Evolutionary conservation across 2,888 invertebrate genomes (phyloP), one percentile per base, ranked within the genome.

Genomic region (Sarcophaga caerulescens): DNA sequence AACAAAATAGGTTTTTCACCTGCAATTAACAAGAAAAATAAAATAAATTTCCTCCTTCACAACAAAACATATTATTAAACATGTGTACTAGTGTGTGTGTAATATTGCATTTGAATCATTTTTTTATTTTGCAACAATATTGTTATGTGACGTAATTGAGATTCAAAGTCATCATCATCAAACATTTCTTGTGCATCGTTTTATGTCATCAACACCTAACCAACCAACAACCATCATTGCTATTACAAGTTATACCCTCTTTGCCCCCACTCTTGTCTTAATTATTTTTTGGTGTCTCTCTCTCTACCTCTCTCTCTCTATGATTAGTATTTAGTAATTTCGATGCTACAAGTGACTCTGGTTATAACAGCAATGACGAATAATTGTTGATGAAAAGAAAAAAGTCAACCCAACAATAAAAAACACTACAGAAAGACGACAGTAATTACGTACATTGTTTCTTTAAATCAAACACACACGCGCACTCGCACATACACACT

Each of bases 131-230:
- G 1, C 35, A 35, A 35, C 10, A 35, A 35, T 35, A 35, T 35
- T 25, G 1, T 1, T 25, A 70, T 5, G 59, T 78, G 81, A 84
- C 86, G 86, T 81, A 86, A 81, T 63, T 44, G 66, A 75, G 57
- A 78, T 71, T 75, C 84, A 84, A 84, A 86, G 81, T 86, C 86
- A 86, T 86, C 84, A 86, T 86, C 84, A 86, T 86, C 84, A 86
- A 70, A 78, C 52, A 14, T 52, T 52, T 52, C 63, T 68, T 81
- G 77, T 84, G 81, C 74, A 78, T 70, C 57, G 81, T 77, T 52
- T 69, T 52, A 66, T 82, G 52, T 79, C 70, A 21, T 63, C 21
- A 23, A 12, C 17, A 10, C 19, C 35, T 57, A 76, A 71, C 77
- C 14, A n/a, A n/a, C n/a, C n/a, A n/a, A n/a, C 14, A 10, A 21